A percentile compares a stretch with the other conserved stretches of the same genome.
These are phyloP conservation scores for Cabera pusaria DNA, from an alignment of 2,888 invertebrate species.

Conservation along the genomic window DNA sequence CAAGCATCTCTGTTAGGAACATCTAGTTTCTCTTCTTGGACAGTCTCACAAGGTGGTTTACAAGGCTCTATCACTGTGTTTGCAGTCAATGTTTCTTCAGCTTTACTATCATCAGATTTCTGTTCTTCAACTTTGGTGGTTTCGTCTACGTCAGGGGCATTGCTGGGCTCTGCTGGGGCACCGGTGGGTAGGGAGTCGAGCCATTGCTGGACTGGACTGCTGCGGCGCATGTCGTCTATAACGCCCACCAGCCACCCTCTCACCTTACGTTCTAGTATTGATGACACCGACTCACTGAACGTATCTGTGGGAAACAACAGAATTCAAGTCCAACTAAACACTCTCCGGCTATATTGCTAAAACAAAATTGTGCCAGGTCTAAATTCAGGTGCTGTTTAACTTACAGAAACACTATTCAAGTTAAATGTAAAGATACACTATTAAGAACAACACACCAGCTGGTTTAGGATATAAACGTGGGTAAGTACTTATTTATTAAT, in stretches of 20 bases:
- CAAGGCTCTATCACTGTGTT: slow-evolving; percentile 61
- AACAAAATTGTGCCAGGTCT: too few relatives aligned
- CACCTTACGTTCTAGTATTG: slow-evolving; percentile 73
- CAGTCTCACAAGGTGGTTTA: slow-evolving; percentile 30
- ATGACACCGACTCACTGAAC: slow-evolving; percentile 73
- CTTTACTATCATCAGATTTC: slow-evolving; percentile 63
- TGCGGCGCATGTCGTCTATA: slow-evolving; percentile 84
- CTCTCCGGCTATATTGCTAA: too few relatives aligned
- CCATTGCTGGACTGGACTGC: slow-evolving; percentile 90
- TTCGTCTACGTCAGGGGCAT: slow-evolving; percentile 36
- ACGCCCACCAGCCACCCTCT: slow-evolving; percentile 77
- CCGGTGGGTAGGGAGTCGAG: slow-evolving; percentile 85
- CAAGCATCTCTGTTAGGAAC: slow-evolving; percentile 61
- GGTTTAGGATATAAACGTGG: too few relatives aligned
- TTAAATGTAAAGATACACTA: too few relatives aligned
- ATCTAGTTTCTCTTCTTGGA: slow-evolving; percentile 57
- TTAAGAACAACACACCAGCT: too few relatives aligned
- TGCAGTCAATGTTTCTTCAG: slow-evolving; percentile 61
- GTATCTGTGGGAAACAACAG: slow-evolving; percentile 53
- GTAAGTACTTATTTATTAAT: too few relatives aligned
- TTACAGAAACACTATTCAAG: too few relatives aligned
- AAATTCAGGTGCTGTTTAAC: too few relatives aligned
- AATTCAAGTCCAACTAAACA: not conserved
- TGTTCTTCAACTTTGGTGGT: slow-evolving; percentile 41
- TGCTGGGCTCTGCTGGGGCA: slow-evolving; percentile 42